Conservation (phyloP, 1,140 invertebrate genomes). For the Rhopalosiphum padi region DNA sequence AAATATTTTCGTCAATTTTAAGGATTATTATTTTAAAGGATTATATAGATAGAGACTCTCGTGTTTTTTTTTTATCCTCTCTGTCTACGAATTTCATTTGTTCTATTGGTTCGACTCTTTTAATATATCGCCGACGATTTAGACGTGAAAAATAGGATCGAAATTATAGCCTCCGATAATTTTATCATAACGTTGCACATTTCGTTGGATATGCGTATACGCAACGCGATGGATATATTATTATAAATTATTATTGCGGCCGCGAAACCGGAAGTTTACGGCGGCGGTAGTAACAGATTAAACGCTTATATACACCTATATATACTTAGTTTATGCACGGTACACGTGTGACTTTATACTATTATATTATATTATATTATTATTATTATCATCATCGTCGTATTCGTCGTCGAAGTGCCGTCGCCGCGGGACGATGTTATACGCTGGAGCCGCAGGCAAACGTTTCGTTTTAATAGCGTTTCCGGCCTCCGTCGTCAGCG, state of each 20-base stretch:
- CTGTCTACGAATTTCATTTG: background rate
- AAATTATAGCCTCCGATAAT: background rate
- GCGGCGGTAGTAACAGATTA: background rate
- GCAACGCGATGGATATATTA: background rate
- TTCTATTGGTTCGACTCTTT: background rate
- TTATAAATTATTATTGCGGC: background rate
- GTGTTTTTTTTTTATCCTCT: too few relatives aligned
- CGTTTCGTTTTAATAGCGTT: constrained; percentile 55
- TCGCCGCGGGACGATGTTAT: background rate
- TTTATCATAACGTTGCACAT: background rate
- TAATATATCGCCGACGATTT: background rate
- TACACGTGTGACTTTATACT: constrained; percentile 47
- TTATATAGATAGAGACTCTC: too few relatives aligned
- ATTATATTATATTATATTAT: constrained; percentile 10
- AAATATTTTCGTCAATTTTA: too few relatives aligned
- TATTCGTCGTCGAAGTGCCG: background rate
- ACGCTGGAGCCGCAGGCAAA: constrained; percentile 16
- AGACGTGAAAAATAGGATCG: background rate
- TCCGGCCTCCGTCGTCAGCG: constrained; percentile 25
- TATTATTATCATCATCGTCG: background rate
- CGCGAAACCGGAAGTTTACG: constrained; percentile 4
- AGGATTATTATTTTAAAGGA: too few relatives aligned
- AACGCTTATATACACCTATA: background rate
- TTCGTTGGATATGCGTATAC: background rate
- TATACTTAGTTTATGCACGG: background rate